Conservation (phyloP, 2,113 vertebrate genomes). For the Ciconia stormi region DNA sequence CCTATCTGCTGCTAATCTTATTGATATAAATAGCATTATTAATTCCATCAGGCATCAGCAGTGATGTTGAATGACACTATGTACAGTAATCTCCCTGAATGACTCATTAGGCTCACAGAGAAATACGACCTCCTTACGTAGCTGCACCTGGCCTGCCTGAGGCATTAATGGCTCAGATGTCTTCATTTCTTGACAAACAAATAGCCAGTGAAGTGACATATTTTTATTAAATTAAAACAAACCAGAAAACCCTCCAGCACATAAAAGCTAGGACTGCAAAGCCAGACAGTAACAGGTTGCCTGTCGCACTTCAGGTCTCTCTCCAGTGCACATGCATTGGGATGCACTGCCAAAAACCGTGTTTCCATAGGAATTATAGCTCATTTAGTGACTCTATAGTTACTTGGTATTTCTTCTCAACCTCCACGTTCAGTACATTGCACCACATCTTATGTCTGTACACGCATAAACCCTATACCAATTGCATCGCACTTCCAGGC, state of each 20-base stretch:
- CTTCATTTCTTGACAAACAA: conserved; percentile 8
- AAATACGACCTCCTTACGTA: background rate
- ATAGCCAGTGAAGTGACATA: background rate
- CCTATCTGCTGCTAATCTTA: conserved; percentile 24
- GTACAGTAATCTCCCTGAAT: background rate
- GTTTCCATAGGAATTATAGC: background rate
- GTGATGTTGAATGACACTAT: conserved; percentile 28
- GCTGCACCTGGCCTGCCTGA: conserved; percentile 8
- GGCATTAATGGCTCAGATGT: background rate
- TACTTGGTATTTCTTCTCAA: background rate
- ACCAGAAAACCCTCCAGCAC: background rate
- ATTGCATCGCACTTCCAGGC: background rate
- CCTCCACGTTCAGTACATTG: background rate
- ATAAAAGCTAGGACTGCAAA: background rate
- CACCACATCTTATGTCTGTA: background rate
- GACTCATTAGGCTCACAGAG: conserved; percentile 17
- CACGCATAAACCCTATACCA: background rate
- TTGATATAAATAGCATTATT: conserved; percentile 50
- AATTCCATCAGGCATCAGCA: conserved; percentile 11
- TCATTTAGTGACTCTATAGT: background rate
- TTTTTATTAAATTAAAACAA: background rate
- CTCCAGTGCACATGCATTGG: background rate
- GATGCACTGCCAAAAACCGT: background rate
- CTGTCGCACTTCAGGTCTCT: background rate
- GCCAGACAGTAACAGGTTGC: background rate